These are phyloP conservation scores for Phymorhynchus buccinoides DNA, from an alignment of 1,140 invertebrate genomes.

Conservation along the genomic window DNA sequence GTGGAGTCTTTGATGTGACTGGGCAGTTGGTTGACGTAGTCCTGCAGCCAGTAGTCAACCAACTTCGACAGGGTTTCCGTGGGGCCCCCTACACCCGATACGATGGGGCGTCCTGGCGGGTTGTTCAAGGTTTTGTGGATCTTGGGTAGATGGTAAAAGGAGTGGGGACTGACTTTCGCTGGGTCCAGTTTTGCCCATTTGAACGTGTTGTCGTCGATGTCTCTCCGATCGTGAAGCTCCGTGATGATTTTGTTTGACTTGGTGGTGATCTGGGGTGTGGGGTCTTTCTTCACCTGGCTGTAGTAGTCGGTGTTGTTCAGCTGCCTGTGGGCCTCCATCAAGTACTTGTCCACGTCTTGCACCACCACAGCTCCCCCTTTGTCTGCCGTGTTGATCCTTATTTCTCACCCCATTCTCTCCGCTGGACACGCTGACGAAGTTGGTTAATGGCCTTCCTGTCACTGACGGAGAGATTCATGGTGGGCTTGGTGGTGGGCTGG, in stretches of 20 bases:
- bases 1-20: not conserved
- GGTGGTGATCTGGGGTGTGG: not conserved
- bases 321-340: not conserved
- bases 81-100: not conserved
- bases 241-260: not conserved
- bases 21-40: not conserved
- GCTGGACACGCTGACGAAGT: too few species aligned
- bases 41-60: not conserved
- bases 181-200: not conserved
- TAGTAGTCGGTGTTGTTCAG: not conserved
- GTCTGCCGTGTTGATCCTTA: not conserved
- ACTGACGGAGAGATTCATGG: too few species aligned
- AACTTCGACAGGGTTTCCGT: not conserved
- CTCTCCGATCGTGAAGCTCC: not conserved
- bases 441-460: too few species aligned
- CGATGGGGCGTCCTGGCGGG: not conserved
- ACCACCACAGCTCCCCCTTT: not conserved
- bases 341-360: not conserved
- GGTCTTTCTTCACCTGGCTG: not conserved
- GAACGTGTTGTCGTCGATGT: not conserved
- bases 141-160: not conserved
- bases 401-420: too few species aligned
- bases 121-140: not conserved
- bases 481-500: too few species aligned
- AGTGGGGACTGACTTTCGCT: not conserved